Percentiles rank a stretch among this genome's conserved stretches.
Evolutionary conservation across 1,140 invertebrate genomes (phyloP).

Genomic region (Nebria ingens): DNA sequence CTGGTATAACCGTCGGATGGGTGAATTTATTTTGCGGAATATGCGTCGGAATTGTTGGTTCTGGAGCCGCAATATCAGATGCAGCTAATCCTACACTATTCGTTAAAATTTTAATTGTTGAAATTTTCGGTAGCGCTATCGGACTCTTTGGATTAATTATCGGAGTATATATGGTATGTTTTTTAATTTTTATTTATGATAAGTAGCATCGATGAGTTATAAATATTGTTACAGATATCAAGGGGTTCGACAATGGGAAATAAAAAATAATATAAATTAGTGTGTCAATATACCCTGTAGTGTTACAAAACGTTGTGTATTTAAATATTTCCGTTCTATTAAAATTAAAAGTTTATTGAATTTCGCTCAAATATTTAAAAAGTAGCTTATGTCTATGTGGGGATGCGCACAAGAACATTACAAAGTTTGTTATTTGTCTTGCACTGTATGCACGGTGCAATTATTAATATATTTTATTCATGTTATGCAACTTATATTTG

Average conservation of each 20-base stretch:
- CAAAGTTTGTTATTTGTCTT: no score
- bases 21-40: constrained; percentile 83
- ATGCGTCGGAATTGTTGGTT: constrained; percentile 83
- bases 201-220: not conserved
- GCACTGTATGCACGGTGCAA: no score
- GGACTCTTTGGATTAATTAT: constrained; percentile 88
- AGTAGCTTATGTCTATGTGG: no score
- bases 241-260: not conserved
- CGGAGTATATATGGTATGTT: constrained; percentile 61
- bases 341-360: no score
- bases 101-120: constrained; percentile 85
- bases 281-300: no score
- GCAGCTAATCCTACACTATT: constrained; percentile 79
- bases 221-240: not conserved
- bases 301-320: no score
- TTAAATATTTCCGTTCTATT: no score
- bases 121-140: constrained; percentile 89
- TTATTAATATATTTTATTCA: no score
- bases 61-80: constrained; percentile 80
- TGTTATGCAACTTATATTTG: no score
- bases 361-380: no score
- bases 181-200: not conserved
- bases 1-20: constrained; percentile 74
- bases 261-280: no score
- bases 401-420: no score